Evolutionary conservation across 2,888 invertebrate genomes (phyloP).

Genomic region (Ypsolopha sequella): DNA sequence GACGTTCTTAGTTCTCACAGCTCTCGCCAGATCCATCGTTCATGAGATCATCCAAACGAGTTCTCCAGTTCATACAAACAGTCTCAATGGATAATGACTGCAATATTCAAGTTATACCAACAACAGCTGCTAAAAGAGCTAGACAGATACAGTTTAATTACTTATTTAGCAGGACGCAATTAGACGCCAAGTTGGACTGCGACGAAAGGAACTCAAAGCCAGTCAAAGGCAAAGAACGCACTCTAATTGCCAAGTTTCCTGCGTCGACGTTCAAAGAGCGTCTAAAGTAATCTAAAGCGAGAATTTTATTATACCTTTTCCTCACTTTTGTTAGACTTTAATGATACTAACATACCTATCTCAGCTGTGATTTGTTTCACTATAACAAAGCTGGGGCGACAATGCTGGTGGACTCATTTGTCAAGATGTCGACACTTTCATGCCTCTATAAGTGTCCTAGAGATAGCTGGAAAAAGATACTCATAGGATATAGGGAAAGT

Average conservation of each 20-base stretch:
- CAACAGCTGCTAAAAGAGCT: background rate
- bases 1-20: background rate
- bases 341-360: background rate
- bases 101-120: no score
- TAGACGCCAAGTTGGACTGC: background rate
- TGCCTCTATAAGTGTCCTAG: no score
- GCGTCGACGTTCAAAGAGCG: background rate
- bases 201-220: conserved; percentile 2
- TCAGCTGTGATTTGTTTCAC: conserved; percentile 28
- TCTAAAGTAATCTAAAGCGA: background rate
- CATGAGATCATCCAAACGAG: background rate
- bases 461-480: no score
- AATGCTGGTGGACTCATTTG: conserved; percentile 42
- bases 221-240: background rate
- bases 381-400: conserved; percentile 39
- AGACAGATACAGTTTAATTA: background rate
- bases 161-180: conserved; percentile 4
- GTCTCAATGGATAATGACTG: no score
- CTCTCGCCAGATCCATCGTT: background rate
- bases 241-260: conserved; percentile 1
- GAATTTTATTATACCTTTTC: background rate
- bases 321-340: background rate
- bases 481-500: no score
- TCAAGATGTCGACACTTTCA: conserved; percentile 20
- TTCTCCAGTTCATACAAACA: no score